Base-by-base conservation (phyloP, 2,797 vertebrate genomes). In the Ibycter americanus region DNA sequence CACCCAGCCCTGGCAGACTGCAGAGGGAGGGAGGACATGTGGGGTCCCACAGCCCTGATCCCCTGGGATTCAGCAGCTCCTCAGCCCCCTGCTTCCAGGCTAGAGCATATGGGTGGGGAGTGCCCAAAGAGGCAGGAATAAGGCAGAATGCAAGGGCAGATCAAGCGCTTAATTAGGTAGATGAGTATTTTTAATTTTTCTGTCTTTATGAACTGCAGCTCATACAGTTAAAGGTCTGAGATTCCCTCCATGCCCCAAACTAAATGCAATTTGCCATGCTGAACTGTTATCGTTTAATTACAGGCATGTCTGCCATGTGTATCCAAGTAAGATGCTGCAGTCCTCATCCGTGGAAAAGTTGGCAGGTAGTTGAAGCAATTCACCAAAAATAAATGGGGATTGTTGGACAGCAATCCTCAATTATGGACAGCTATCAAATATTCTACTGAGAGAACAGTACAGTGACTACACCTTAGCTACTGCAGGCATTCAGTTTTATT, bases 1-100 rank as follows among this genome's bases (percentile, higher is more conserved):
- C 11, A 5, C 38, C 0, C 2, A 31, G 17, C 42, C 27, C 11
- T 71, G 34, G 42, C 56, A 73, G 12, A 36, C 18, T 12, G 1
- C 1, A 2, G 20, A 7, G 20, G 40, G 2, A 65, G 7, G 29
- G 40, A 21, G 46, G 15, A 40, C 0, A 0, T 16, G 32, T 29
- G 61, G 61, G 4, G 15, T 84, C 26, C n/a, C 34, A n/a, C 34
- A 66, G 36, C 29, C 32, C 26, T 42, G 26, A 32, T 38, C 12
- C 10, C 26, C 15, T 2, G 1, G 17, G 36, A 46, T 21, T 23
- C 58, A 38, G 34, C n/a, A 87, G n/a, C 15, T 82, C 21, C 66
- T 71, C 42, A 59, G 21, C 22, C 7, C 31, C 32, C 61, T 66
- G 38, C 61, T 62, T 66, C 52, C 26, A 78, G 11, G 8, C 32